These are phyloP conservation scores for Drosophila conformis DNA, from an alignment of 2,888 invertebrate species.

Conservation along the genomic window DNA sequence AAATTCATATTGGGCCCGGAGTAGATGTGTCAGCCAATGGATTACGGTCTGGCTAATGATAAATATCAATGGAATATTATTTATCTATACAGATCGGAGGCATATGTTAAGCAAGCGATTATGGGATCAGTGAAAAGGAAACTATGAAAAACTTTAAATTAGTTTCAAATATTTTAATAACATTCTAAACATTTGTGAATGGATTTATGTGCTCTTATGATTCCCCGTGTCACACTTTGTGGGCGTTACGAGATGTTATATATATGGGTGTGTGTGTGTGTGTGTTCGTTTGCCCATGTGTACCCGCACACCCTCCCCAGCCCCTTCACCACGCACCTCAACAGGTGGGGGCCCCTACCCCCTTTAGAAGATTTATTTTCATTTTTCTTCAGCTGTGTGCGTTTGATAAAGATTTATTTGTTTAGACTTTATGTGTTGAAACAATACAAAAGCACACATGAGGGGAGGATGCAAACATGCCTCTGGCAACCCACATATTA, in stretches of 20 bases:
- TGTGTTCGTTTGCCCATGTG: slow-evolving; percentile 8
- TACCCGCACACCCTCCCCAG: neutral
- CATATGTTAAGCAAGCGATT: slow-evolving; percentile 69
- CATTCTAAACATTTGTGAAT: slow-evolving; percentile 82
- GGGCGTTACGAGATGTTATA: slow-evolving; percentile 56
- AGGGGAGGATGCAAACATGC: neutral
- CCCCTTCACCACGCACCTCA: slow-evolving; percentile 24
- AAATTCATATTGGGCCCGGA: slow-evolving; percentile 2
- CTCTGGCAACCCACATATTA: neutral
- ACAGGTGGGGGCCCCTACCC: slow-evolving; percentile 65
- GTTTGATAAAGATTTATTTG: slow-evolving; percentile 77
- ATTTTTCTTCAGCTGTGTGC: slow-evolving; percentile 35
- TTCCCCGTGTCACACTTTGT: slow-evolving; percentile 74
- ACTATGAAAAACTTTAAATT: slow-evolving; percentile 62
- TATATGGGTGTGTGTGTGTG: slow-evolving; percentile 2
- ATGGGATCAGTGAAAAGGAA: slow-evolving; percentile 50
- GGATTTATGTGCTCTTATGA: slow-evolving; percentile 76
- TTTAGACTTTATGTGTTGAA: slow-evolving; percentile 61
- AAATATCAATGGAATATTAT: slow-evolving; percentile 66
- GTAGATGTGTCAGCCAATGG: slow-evolving; percentile 59
- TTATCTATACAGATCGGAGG: slow-evolving; percentile 47
- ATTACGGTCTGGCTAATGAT: slow-evolving; percentile 70
- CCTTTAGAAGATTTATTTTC: slow-evolving; percentile 65
- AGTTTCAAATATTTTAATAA: slow-evolving; percentile 82
- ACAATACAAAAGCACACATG: slow-evolving; percentile 17